These are phyloP conservation scores for Pachyuromys duprasi DNA, from an alignment of 2,797 vertebrate genomes.

Conservation along the genomic window DNA sequence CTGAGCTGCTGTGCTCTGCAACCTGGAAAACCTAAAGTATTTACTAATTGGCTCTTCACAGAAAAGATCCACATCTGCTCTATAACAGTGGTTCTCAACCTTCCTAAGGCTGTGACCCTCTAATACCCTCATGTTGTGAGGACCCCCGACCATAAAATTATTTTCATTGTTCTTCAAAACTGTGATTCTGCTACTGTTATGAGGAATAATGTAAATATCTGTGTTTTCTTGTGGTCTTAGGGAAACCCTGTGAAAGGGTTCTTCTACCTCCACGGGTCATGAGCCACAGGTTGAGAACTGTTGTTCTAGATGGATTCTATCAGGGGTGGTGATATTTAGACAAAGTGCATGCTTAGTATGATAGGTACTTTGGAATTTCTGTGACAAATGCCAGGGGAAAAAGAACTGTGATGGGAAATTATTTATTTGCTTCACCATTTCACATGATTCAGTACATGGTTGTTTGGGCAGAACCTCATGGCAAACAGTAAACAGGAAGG, in stretches of 20 bases:
- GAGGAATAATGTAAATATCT: not conserved
- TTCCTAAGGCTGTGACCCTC: not conserved
- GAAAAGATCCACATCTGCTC: not conserved
- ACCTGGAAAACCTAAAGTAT: slow-evolving; percentile 43
- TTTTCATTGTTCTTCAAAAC: not conserved
- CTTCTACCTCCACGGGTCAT: not conserved
- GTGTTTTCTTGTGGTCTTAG: not conserved
- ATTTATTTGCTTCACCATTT: not conserved
- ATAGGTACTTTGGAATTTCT: not conserved
- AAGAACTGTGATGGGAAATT: not conserved
- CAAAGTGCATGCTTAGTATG: not conserved
- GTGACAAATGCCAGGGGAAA: not conserved
- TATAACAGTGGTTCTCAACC: not conserved
- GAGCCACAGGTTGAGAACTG: not conserved
- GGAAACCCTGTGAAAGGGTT: not conserved
- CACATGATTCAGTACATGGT: not conserved
- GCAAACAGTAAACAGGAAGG: not conserved
- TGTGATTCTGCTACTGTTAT: not conserved
- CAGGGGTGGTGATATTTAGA: not conserved
- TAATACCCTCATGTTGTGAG: not conserved
- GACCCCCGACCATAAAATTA: not conserved
- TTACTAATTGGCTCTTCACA: not conserved
- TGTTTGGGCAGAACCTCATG: not conserved
- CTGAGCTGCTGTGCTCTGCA: slow-evolving; percentile 8
- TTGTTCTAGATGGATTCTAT: not conserved